Evolutionary conservation across 2,888 invertebrate species (phyloP), one percentile per base, ranked within the genome.

Genomic region (Sarcophaga carnaria): DNA sequence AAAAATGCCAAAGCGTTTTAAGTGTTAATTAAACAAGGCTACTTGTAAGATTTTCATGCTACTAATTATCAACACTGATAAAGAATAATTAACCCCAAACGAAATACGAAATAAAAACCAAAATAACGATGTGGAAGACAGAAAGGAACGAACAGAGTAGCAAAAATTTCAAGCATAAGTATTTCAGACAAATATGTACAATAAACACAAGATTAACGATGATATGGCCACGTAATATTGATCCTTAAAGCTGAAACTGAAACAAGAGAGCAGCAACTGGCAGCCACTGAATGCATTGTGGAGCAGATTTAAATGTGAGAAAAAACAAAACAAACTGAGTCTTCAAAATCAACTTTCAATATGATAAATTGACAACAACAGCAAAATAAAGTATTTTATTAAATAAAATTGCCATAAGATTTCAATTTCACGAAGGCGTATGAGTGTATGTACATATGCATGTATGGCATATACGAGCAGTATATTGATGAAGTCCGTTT

Each of bases 51-150:
- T 81, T 70, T 80, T 81, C 62, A 75, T 22, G 86, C 22, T 76
- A 81, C 87, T 87, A 87, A 87, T 87, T 87, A 87, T 87, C 84
- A 81, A 87, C 87, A 87, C 87, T 87, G 87, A 87, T 84, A 87
- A 37, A 87, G 78, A 84, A 84, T 87, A 87, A 84, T 87, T 87
- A 87, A 87, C 87, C 78, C 45, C 69, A 81, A 37, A 70, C 22
- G 49, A 49, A n/a, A 20, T 45, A 14, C 8, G 14, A 75, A 59
- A 63, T 78, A 77, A 17, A 17, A 12, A 14, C 4, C 37, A 37
- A 37, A 37, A 37, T 10, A 37, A 37, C 37, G 37, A 37, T 37
- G 10, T 37, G 37, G 37, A 37, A 54, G 17, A 54, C 54, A 54
- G 14, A 69, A 76, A 60, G 62, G 37, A 80, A 54, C 64, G 66